These are phyloP conservation scores for Sceliomorpha sp. DNA, from an alignment of 2,888 invertebrate genomes.

Conservation along the genomic window DNA sequence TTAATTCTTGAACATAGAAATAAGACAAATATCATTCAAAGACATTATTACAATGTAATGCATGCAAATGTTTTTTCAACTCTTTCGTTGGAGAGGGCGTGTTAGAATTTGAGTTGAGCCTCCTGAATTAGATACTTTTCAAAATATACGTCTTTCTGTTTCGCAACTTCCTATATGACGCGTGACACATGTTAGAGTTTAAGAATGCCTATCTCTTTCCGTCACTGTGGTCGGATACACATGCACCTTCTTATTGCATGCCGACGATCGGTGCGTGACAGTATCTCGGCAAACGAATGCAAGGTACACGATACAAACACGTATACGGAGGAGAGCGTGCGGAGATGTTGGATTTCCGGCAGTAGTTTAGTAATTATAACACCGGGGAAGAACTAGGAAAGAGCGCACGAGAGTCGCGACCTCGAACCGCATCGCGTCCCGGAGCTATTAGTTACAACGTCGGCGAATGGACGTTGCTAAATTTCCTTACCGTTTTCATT, in stretches of 20 bases:
- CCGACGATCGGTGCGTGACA: slow-evolving; percentile 45
- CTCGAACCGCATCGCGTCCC: slow-evolving; percentile 24
- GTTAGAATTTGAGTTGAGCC: no score
- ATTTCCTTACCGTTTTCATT: slow-evolving; percentile 37
- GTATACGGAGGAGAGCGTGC: slow-evolving; percentile 33
- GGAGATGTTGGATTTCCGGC: slow-evolving; percentile 40
- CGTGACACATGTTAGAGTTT: no score
- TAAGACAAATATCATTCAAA: no score
- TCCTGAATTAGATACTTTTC: no score
- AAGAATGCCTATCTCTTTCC: slow-evolving; percentile 9
- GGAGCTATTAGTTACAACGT: slow-evolving; percentile 28
- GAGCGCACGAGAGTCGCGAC: slow-evolving; percentile 37
- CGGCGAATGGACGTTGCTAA: slow-evolving; percentile 28
- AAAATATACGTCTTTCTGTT: no score
- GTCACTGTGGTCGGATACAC: slow-evolving; percentile 8
- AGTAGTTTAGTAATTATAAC: slow-evolving; percentile 50
- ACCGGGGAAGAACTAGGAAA: slow-evolving; percentile 16
- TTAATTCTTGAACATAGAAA: no score
- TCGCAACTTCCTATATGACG: no score
- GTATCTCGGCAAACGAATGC: slow-evolving; percentile 27
- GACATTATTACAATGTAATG: no score
- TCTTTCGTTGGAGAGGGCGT: no score
- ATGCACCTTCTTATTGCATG: slow-evolving; percentile 31
- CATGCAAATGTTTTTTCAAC: no score
- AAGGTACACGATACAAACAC: slow-evolving; percentile 29